Conservation (phyloP, 2,113 vertebrate genomes). For the Trinectes maculatus region DNA sequence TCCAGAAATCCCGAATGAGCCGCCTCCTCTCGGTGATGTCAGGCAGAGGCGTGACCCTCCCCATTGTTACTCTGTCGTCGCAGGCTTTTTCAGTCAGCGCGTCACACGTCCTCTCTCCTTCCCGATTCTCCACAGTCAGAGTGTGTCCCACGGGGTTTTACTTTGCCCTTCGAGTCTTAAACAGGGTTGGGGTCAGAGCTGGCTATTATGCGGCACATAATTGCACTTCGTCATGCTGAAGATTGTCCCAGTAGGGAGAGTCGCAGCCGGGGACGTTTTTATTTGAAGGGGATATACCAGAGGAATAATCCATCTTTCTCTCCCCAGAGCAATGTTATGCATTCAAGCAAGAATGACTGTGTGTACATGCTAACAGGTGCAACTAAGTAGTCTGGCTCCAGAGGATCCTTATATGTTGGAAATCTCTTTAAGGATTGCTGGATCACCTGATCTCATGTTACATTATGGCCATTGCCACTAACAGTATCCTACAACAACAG, state of each 20-base stretch:
- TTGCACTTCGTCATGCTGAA: slow-evolving; percentile 78
- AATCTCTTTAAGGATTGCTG: slow-evolving; percentile 52
- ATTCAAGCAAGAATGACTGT: slow-evolving; percentile 57
- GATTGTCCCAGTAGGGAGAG: slow-evolving; percentile 72
- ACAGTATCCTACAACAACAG: not conserved
- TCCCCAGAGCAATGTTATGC: slow-evolving; percentile 66
- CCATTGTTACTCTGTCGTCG: slow-evolving; percentile 74
- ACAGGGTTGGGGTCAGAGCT: slow-evolving; percentile 72
- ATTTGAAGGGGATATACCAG: slow-evolving; percentile 65
- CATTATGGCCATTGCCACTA: not conserved
- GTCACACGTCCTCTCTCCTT: slow-evolving; percentile 70
- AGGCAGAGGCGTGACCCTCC: slow-evolving; percentile 67
- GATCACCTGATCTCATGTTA: slow-evolving; percentile 32
- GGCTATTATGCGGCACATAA: slow-evolving; percentile 77
- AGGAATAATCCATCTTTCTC: slow-evolving; percentile 68
- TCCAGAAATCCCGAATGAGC: slow-evolving; percentile 58
- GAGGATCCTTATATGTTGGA: slow-evolving; percentile 55
- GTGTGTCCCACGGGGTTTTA: slow-evolving; percentile 56
- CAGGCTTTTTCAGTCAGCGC: slow-evolving; percentile 65
- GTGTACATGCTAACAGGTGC: slow-evolving; percentile 39
- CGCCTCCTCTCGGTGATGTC: slow-evolving; percentile 46
- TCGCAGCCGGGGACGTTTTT: slow-evolving; percentile 49
- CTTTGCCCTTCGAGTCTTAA: slow-evolving; percentile 71
- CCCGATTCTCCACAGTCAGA: slow-evolving; percentile 69
- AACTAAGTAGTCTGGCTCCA: slow-evolving; percentile 33